Conservation (phyloP, 1,140 invertebrate species). For the Acromyrmex heyeri region DNA sequence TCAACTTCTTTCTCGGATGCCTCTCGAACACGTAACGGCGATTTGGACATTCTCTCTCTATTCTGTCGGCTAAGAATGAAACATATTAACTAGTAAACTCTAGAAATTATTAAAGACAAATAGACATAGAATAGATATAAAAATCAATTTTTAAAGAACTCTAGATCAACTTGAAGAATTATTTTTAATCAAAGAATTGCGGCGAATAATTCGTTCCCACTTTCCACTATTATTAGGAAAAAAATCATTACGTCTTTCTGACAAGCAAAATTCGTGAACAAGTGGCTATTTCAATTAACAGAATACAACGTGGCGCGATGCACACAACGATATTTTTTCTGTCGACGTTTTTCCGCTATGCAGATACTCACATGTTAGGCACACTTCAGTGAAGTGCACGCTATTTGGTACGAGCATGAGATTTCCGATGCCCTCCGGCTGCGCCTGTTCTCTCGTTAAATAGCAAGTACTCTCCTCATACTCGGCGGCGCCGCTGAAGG, state of each 20-base stretch:
- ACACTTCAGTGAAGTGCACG: slow-evolving; percentile 96
- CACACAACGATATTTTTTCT: neutral
- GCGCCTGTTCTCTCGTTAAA: slow-evolving; percentile 93
- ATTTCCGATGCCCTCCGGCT: slow-evolving; percentile 94
- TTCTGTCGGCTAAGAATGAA: slow-evolving; percentile 90
- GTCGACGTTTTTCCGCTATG: neutral
- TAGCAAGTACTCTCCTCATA: slow-evolving; percentile 97
- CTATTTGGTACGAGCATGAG: slow-evolving; percentile 94
- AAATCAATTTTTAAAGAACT: neutral
- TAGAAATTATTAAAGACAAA: neutral
- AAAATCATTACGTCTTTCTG: neutral
- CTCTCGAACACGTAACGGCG: slow-evolving; percentile 95
- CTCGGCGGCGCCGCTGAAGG: slow-evolving; percentile 93
- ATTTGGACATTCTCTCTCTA: slow-evolving; percentile 95
- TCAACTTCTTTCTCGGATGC: slow-evolving; percentile 93
- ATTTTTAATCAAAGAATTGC: neutral
- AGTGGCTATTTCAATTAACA: slow-evolving; percentile 19
- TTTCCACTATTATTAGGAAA: neutral
- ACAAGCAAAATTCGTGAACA: neutral
- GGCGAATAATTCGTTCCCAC: neutral
- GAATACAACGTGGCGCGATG: neutral
- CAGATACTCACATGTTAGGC: slow-evolving; percentile 92
- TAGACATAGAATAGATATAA: neutral
- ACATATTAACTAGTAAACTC: neutral
- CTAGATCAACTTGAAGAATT: neutral